Percentiles rank a stretch among this genome's conserved stretches.
These are phyloP conservation scores for Drosophila parvula DNA, from an alignment of 1,140 invertebrate genomes.

Conservation along the genomic window DNA sequence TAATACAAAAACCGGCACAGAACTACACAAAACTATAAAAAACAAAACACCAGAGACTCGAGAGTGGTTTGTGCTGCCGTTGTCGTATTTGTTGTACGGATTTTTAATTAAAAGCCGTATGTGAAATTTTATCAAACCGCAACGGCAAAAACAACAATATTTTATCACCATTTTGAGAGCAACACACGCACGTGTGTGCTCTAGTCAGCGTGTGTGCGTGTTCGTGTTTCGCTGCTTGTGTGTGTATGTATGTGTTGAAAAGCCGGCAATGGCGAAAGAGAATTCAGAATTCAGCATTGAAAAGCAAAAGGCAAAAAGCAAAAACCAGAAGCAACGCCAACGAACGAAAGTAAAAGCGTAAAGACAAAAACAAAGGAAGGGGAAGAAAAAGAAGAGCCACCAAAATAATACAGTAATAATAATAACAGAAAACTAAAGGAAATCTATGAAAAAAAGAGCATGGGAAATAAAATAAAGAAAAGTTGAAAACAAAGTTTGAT, in stretches of 20 bases:
- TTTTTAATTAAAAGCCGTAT: slow-evolving; percentile 65
- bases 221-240: neutral
- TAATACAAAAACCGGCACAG: slow-evolving; percentile 57
- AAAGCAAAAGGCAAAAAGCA: slow-evolving; percentile 56
- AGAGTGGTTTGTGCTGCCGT: slow-evolving; percentile 25
- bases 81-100: slow-evolving; percentile 24
- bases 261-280: slow-evolving; percentile 72
- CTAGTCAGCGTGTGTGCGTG: slow-evolving; percentile 13
- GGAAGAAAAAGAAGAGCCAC: slow-evolving; percentile 16
- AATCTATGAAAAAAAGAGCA: neutral
- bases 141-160: slow-evolving; percentile 46
- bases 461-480: slow-evolving; percentile 9
- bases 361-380: slow-evolving; percentile 39
- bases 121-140: slow-evolving; percentile 66
- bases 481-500: neutral
- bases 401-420: slow-evolving; percentile 22
- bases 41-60: slow-evolving; percentile 19
- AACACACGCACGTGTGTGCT: slow-evolving; percentile 41
- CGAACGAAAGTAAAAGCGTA: slow-evolving; percentile 77
- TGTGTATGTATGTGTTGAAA: slow-evolving; percentile 64
- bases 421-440: slow-evolving; percentile 1
- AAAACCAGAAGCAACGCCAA: slow-evolving; percentile 43
- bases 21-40: slow-evolving; percentile 48
- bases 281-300: slow-evolving; percentile 45
- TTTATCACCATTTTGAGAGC: slow-evolving; percentile 68